Percentiles rank a stretch among this genome's conserved stretches.
These are phyloP conservation scores for Notodonta dromedarius DNA, from an alignment of 2,888 invertebrate genomes.

Conservation along the genomic window DNA sequence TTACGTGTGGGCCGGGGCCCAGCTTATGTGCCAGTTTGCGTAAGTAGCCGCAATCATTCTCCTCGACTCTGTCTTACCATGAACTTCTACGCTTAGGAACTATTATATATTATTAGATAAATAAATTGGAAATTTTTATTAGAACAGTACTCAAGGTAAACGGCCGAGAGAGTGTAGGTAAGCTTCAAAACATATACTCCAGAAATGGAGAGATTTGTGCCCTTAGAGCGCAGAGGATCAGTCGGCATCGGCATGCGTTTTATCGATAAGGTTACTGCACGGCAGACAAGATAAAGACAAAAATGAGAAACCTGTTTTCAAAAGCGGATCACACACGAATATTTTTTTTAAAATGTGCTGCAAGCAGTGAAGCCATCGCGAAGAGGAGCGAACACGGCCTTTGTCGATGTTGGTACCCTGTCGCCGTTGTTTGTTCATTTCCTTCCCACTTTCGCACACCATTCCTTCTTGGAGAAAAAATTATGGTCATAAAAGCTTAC, in stretches of 20 bases:
- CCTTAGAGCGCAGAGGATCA: too few species aligned
- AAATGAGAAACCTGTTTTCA: too few species aligned
- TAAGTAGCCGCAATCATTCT: slow-evolving; percentile 10
- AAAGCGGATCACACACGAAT: too few species aligned
- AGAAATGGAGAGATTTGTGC: too few species aligned
- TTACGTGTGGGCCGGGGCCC: neutral
- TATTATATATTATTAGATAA: too few species aligned
- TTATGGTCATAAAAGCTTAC: neutral
- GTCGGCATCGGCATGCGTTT: too few species aligned
- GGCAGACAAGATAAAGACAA: too few species aligned
- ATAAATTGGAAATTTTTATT: too few species aligned
- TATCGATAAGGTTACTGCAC: too few species aligned
- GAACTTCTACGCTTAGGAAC: neutral
- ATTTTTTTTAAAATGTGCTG: neutral
- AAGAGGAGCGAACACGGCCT: neutral
- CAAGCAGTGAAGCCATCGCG: neutral
- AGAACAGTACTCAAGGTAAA: too few species aligned
- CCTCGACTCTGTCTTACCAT: neutral
- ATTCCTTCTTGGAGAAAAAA: neutral
- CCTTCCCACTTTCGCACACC: neutral
- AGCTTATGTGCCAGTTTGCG: neutral
- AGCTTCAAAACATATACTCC: too few species aligned
- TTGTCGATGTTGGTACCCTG: neutral
- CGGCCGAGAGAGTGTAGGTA: too few species aligned
- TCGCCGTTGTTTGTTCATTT: neutral